phyloP scores from a whole-genome alignment of 2,113 vertebrate genomes.

The Psittacus erithacus region DNA sequence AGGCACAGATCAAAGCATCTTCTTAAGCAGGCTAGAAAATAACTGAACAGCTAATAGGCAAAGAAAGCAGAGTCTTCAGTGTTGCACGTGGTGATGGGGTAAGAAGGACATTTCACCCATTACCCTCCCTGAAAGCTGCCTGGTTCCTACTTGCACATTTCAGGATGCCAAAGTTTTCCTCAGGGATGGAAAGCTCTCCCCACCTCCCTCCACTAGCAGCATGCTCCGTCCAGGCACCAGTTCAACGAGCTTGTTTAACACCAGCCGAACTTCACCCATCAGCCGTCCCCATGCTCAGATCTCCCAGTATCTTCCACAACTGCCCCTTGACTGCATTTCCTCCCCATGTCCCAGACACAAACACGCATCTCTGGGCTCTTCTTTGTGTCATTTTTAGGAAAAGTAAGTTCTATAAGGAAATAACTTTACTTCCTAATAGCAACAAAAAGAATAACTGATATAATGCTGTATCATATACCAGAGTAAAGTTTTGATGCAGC shows the following conservation, averaged over 20 bases:
- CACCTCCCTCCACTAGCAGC: background rate
- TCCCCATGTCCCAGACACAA: background rate
- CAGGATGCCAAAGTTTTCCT: background rate
- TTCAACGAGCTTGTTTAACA: background rate
- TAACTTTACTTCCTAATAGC: background rate
- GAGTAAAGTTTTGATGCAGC: background rate
- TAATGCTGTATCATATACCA: background rate
- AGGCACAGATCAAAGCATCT: background rate
- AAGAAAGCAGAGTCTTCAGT: background rate
- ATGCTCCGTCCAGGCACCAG: background rate
- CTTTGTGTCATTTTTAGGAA: too few relatives aligned
- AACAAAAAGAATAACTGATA: background rate
- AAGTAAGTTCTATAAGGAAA: background rate
- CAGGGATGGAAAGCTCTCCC: background rate
- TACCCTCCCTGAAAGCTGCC: background rate
- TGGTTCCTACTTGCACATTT: background rate
- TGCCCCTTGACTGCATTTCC: background rate
- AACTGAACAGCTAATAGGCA: background rate
- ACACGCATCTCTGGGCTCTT: accelerated
- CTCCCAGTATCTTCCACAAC: too few relatives aligned
- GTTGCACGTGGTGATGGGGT: background rate
- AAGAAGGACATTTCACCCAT: background rate
- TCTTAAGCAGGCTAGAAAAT: background rate
- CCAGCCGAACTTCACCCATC: background rate
- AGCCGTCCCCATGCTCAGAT: accelerated